phyloP scores from a whole-genome alignment of 2,888 invertebrate genomes.

The Drosophila ustulata region DNA sequence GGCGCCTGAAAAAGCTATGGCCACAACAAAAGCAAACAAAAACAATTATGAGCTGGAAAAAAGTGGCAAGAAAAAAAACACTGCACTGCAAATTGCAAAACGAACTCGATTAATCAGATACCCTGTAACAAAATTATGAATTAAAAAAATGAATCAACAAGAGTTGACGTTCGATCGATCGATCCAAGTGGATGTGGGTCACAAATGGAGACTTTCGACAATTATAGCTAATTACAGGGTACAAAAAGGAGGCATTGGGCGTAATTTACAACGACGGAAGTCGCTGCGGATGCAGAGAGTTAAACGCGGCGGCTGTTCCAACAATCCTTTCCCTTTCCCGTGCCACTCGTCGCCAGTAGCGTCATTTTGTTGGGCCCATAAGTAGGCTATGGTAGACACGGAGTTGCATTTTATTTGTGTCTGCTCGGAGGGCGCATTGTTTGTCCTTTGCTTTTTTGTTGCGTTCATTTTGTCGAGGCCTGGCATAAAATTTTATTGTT shows the following conservation, averaged over 20 bases:
- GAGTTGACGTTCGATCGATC: too few species aligned
- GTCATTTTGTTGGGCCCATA: conserved; percentile 34
- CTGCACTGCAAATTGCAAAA: background rate
- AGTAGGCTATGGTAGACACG: conserved; percentile 50
- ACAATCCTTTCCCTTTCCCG: conserved; percentile 4
- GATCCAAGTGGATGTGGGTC: too few species aligned
- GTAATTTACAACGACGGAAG: conserved; percentile 62
- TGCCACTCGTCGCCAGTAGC: background rate
- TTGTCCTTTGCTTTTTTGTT: conserved; percentile 10
- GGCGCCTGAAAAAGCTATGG: conserved; percentile 12
- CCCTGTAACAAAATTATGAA: background rate
- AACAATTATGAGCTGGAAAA: conserved; percentile 43
- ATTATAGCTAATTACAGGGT: conserved; percentile 13
- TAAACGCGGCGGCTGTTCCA: conserved; percentile 56
- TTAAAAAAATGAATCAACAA: too few species aligned
- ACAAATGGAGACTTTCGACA: background rate
- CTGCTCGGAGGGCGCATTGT: conserved; percentile 30
- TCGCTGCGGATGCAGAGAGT: conserved; percentile 57
- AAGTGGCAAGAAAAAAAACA: conserved; percentile 2
- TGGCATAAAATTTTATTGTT: conserved; percentile 63
- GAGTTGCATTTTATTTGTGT: conserved; percentile 44
- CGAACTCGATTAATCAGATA: conserved; percentile 2
- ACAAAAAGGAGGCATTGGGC: conserved; percentile 23
- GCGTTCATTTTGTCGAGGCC: conserved; percentile 3
- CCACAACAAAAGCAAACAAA: conserved; percentile 22